Evolutionary conservation across 2,888 invertebrate species (phyloP).

Genomic region (Gryllus longicercus): DNA sequence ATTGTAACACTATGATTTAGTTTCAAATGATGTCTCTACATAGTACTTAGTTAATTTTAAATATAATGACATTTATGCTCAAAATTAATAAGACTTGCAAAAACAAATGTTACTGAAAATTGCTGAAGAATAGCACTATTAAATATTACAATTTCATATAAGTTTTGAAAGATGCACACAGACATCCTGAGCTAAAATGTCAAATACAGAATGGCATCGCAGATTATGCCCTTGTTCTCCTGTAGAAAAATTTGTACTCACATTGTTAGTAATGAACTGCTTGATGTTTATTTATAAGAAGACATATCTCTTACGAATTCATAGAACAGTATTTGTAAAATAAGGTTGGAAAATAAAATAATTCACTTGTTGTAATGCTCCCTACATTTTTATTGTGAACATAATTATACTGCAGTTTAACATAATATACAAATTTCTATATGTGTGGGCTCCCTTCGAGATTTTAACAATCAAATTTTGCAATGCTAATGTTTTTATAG

Average conservation of each 20-base stretch:
- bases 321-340: constrained; percentile 33
- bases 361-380: constrained; percentile 41
- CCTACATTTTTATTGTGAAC: neutral
- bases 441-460: no score
- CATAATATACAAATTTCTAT: neutral
- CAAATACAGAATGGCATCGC: no score
- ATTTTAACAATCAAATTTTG: no score
- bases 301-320: constrained; percentile 34
- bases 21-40: no score
- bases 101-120: neutral
- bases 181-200: no score
- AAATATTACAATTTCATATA: no score
- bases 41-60: no score
- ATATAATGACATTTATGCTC: neutral
- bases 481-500: neutral
- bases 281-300: constrained; percentile 31
- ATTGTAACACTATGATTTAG: no score
- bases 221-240: neutral
- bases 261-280: constrained; percentile 23
- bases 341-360: constrained; percentile 38
- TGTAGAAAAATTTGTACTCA: neutral
- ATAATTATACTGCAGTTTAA: neutral
- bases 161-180: no score
- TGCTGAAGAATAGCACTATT: no score
- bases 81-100: constrained; percentile 1